Evolutionary conservation across 2,113 vertebrate species (phyloP), one percentile per base, ranked within the genome.

Genomic region (Daubentonia madagascariensis): DNA sequence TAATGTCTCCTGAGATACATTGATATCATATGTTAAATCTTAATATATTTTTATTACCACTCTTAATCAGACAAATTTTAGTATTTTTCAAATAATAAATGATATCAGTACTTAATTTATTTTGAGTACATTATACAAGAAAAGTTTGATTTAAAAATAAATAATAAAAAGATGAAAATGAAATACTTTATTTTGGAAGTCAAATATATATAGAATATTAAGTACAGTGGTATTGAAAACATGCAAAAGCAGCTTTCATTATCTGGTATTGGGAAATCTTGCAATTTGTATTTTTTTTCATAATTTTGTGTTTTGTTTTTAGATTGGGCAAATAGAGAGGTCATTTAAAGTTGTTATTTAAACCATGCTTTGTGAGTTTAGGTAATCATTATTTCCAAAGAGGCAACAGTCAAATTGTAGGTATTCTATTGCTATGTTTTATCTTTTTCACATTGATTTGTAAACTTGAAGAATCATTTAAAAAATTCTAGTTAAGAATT

Each of bases 251-350:
- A 92, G 13, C 0, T 73, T 95, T 78, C 16, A 54, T 73, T 90
- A 48, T 48, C 40, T 54, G 25, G 4, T 87, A 10, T 13, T 72
- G 43, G 28, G 28, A 85, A 86, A 80, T 76, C 8, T 63, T 85
- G 32, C 12, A n/a, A 67, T 78, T 86, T 95, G 10, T 70, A 72
- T 50, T n/a, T 86, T 84, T 35, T 3, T 10, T 3, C 1, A 11
- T 63, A 81, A 91, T 80, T 91, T 84, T 48, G 8, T 73, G 22
- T 48, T 92, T 95, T 91, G 6, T 72, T 90, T 95, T 67, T 79
- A 72, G 37, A 28, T 54, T 81, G 35, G 81, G 65, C 17, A 85
- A 40, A 65, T 57, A 48, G 23, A 76, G 45, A 67, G 17, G 0
- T 6, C n/a, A 50, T 75, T 75, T 84, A 90, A 79, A 90, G 40